Evolutionary conservation across 2,888 invertebrate species (phyloP).

Genomic region (Troides aeacus): DNA sequence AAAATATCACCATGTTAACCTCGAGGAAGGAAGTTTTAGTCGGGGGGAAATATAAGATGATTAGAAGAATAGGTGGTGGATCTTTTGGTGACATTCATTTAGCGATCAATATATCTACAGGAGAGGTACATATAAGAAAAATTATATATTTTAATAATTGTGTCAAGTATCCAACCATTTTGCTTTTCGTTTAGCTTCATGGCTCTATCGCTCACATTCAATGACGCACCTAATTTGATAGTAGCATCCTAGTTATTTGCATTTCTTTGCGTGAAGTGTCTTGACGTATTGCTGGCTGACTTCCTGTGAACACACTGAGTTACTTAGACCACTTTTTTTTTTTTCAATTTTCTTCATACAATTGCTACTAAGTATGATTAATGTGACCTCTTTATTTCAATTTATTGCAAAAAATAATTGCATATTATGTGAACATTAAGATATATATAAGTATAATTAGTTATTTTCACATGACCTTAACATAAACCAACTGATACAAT

Average conservation of each 20-base stretch:
- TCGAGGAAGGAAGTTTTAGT: conserved; percentile 86
- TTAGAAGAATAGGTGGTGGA: conserved; percentile 98
- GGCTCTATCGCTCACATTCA: not conserved
- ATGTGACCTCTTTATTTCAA: too few relatives aligned
- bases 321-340: not conserved
- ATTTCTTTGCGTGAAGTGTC: not conserved
- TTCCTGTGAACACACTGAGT: not conserved
- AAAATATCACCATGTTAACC: conserved; percentile 47
- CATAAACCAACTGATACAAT: not conserved
- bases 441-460: too few relatives aligned
- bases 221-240: conserved; percentile 3
- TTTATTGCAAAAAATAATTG: too few relatives aligned
- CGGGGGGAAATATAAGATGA: conserved; percentile 96
- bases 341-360: too few relatives aligned
- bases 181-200: not conserved
- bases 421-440: too few relatives aligned
- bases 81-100: conserved; percentile 99
- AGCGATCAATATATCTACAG: conserved; percentile 76
- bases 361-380: too few relatives aligned
- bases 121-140: conserved; percentile 83
- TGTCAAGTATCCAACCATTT: not conserved
- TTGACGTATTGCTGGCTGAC: not conserved
- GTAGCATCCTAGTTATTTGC: conserved; percentile 3
- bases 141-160: not conserved
- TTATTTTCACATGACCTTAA: not conserved